These are phyloP conservation scores for Geothlypis trichas DNA, from an alignment of 2,113 vertebrate species.

Conservation along the genomic window DNA sequence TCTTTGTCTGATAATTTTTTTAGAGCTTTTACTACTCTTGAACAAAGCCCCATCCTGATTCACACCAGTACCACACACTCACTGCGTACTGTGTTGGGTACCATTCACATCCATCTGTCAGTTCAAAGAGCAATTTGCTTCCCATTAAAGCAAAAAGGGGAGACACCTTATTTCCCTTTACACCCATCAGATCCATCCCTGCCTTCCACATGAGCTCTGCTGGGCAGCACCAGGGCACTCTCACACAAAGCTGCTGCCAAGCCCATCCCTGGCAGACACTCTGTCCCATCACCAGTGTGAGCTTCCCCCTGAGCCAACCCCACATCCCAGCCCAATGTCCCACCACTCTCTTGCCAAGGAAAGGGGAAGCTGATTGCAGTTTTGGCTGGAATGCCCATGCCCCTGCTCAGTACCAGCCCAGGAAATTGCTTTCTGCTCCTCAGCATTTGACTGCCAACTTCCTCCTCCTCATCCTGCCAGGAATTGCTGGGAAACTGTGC, in stretches of 20 bases:
- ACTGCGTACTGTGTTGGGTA: background rate
- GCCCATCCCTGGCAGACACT: fast-evolving
- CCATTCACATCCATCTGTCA: background rate
- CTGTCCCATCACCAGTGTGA: background rate
- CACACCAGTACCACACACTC: background rate
- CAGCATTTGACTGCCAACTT: background rate
- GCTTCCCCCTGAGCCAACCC: background rate
- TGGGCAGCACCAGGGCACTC: background rate
- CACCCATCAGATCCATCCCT: background rate
- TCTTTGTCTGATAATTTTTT: background rate
- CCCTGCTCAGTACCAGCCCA: background rate
- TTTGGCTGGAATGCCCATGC: fast-evolving
- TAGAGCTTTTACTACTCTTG: background rate
- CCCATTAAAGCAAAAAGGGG: background rate
- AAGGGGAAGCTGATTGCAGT: background rate
- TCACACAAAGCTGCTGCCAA: background rate
- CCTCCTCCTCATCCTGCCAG: background rate
- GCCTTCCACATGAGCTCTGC: background rate
- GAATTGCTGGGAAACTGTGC: background rate
- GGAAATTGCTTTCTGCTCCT: background rate
- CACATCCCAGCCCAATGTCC: background rate
- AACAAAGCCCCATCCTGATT: background rate
- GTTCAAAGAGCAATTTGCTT: background rate
- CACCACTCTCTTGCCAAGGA: background rate
- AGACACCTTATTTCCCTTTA: background rate